phyloP scores from a whole-genome alignment of 2,797 vertebrate genomes.

The Caiman crocodilus region DNA sequence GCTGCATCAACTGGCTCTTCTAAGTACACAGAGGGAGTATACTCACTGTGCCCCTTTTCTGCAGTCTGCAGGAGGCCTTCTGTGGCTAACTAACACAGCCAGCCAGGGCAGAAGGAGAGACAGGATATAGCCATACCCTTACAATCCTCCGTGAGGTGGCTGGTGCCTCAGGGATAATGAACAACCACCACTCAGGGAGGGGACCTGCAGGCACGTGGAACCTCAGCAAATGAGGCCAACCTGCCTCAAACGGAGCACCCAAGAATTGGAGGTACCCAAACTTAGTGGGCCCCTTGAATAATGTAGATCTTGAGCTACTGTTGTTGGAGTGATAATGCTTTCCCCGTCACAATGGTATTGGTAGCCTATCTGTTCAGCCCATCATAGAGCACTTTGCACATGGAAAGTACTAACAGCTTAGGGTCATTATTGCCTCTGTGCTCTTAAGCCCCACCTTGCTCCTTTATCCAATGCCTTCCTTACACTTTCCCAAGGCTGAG shows the following conservation, averaged over 20 bases:
- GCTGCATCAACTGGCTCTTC: not conserved
- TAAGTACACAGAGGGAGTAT: not conserved
- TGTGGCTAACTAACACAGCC: not conserved
- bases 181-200: not conserved
- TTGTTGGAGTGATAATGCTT: not conserved
- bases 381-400: not conserved
- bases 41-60: accelerated
- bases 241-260: not conserved
- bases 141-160: accelerated
- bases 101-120: not conserved
- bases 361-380: not conserved
- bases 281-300: not conserved
- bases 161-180: not conserved
- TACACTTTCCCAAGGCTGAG: slow-evolving; percentile 42
- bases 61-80: not conserved
- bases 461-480: not conserved
- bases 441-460: not conserved
- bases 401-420: not conserved
- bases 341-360: not conserved
- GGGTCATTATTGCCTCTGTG: not conserved
- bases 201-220: not conserved
- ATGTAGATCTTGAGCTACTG: not conserved
- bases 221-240: not conserved
- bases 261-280: not conserved
- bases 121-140: not conserved